These are phyloP conservation scores for Lasioglossum malachurum DNA, from an alignment of 2,888 invertebrate species.

Conservation along the genomic window DNA sequence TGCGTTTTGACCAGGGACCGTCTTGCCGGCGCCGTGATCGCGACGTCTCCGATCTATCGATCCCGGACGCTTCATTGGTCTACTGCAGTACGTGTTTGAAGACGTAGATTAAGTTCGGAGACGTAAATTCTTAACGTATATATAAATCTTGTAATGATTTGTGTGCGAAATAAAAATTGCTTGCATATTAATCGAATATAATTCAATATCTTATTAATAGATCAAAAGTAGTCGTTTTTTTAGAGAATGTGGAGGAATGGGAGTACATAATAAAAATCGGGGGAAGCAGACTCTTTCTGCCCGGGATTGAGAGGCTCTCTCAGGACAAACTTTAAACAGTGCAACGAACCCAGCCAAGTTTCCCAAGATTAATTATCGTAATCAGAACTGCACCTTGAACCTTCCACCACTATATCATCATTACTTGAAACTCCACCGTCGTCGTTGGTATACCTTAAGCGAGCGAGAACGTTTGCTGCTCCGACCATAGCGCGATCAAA, in stretches of 20 bases:
- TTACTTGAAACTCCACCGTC: slow-evolving; percentile 5
- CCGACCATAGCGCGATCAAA: slow-evolving; percentile 2
- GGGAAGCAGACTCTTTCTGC: too few relatives aligned
- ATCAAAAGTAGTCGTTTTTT: too few relatives aligned
- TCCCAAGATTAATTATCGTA: neutral
- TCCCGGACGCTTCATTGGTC: neutral
- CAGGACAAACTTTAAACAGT: neutral
- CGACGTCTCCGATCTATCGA: neutral
- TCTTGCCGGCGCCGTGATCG: slow-evolving; percentile 4
- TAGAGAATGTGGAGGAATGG: too few relatives aligned
- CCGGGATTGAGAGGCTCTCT: neutral
- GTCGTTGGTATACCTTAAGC: neutral
- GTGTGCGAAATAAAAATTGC: too few relatives aligned
- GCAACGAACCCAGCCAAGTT: neutral
- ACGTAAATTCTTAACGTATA: neutral
- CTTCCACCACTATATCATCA: neutral
- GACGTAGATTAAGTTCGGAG: neutral
- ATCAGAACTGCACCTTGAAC: neutral
- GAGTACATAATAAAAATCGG: too few relatives aligned
- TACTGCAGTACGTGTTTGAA: neutral
- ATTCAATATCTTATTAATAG: too few relatives aligned
- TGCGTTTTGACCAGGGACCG: slow-evolving; percentile 24
- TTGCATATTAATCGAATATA: too few relatives aligned
- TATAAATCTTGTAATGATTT: too few relatives aligned
- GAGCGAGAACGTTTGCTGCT: neutral